phyloP scores from a whole-genome alignment of 2,888 invertebrate genomes.

The Choreutis nemorana region DNA sequence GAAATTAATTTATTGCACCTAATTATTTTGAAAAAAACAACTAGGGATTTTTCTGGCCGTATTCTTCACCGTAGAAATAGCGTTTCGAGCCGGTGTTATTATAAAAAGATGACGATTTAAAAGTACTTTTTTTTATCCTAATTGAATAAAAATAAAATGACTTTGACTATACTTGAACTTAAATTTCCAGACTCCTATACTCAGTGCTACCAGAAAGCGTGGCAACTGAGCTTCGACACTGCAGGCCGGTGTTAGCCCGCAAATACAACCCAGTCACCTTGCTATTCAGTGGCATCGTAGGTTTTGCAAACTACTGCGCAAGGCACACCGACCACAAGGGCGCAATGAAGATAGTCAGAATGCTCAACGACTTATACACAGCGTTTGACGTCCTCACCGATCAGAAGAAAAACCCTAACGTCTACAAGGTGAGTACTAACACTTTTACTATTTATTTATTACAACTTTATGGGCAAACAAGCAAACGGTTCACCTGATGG shows the following conservation, averaged over 20 bases:
- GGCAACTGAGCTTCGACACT: slow-evolving; percentile 92
- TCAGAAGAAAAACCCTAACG: slow-evolving; percentile 90
- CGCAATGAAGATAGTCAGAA: slow-evolving; percentile 95
- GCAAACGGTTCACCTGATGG: too few relatives aligned
- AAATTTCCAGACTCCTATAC: slow-evolving; percentile 79
- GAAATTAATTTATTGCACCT: too few relatives aligned
- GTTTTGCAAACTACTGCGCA: slow-evolving; percentile 91
- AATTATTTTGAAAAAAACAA: too few relatives aligned
- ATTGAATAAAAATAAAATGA: too few relatives aligned
- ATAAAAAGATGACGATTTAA: too few relatives aligned
- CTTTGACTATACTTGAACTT: too few relatives aligned
- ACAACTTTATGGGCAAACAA: too few relatives aligned
- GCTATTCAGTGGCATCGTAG: slow-evolving; percentile 90
- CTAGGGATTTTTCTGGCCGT: too few relatives aligned
- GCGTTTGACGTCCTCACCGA: slow-evolving; percentile 94
- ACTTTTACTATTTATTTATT: neutral
- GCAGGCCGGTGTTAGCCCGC: slow-evolving; percentile 87
- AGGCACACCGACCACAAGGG: slow-evolving; percentile 90
- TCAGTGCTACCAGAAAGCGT: slow-evolving; percentile 94
- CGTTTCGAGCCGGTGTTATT: too few relatives aligned
- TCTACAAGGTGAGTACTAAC: slow-evolving; percentile 81
- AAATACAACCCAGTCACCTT: slow-evolving; percentile 91
- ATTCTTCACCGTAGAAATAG: too few relatives aligned
- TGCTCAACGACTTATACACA: slow-evolving; percentile 93
- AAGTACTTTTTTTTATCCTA: too few relatives aligned